Evolutionary conservation across 2,797 vertebrate genomes (phyloP).

Genomic region (Nyctibius grandis): DNA sequence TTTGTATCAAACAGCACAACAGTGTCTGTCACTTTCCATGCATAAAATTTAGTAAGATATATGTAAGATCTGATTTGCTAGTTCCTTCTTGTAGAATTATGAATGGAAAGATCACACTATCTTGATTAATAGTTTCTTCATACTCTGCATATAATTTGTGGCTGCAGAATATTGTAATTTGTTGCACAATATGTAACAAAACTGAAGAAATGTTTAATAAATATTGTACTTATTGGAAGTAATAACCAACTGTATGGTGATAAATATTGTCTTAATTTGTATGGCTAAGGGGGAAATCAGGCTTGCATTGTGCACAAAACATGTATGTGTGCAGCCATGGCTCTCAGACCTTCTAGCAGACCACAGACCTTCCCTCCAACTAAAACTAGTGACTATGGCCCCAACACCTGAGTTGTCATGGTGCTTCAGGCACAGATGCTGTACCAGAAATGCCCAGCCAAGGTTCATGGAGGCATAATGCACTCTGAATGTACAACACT

Average conservation of each 20-base stretch:
- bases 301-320: conserved; percentile 71
- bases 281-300: conserved; percentile 78
- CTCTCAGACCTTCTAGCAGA: conserved; percentile 47
- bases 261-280: conserved; percentile 87
- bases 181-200: conserved; percentile 97
- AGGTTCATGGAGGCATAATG: conserved; percentile 20
- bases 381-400: conserved; percentile 34
- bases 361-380: conserved; percentile 35
- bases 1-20: conserved; percentile 87
- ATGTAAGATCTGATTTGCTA: conserved; percentile 91
- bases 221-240: conserved; percentile 94
- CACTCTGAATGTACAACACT: conserved; percentile 68
- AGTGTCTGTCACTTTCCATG: conserved; percentile 88
- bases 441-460: conserved; percentile 37
- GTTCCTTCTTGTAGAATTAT: conserved; percentile 89
- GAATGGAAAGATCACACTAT: conserved; percentile 83
- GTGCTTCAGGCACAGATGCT: conserved; percentile 46
- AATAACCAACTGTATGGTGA: conserved; percentile 89
- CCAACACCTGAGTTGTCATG: not conserved
- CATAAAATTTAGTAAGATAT: conserved; percentile 88
- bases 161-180: conserved; percentile 94
- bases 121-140: conserved; percentile 86
- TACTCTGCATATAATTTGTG: conserved; percentile 93
- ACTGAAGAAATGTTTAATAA: conserved; percentile 98
- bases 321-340: conserved; percentile 72